Percentiles rank a stretch among this genome's conserved stretches.
Conservation (phyloP, 2,797 vertebrate species). For the Octomys mimax region DNA sequence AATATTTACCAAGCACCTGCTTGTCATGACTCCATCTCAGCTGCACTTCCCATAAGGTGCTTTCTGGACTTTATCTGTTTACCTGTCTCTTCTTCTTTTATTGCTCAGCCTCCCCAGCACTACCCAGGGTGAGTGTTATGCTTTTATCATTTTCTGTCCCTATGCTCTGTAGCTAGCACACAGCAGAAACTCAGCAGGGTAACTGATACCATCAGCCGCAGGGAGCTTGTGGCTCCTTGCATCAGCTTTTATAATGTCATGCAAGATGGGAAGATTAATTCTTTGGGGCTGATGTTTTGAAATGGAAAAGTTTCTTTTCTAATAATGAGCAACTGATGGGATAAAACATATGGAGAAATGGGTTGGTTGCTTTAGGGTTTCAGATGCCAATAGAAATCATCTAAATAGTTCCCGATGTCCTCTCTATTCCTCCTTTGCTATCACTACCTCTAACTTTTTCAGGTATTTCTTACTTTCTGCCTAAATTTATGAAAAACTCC, state of each 20-base stretch:
- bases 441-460: not conserved
- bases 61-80: not conserved
- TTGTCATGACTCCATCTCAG: not conserved
- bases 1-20: not conserved
- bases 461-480: not conserved
- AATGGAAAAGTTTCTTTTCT: not conserved
- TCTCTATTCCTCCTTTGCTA: not conserved
- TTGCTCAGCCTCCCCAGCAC: not conserved
- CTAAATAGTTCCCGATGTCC: not conserved
- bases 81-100: not conserved
- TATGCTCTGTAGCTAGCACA: not conserved
- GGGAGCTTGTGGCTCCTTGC: not conserved
- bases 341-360: not conserved
- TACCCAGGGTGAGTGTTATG: not conserved
- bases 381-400: not conserved
- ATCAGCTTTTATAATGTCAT: not conserved
- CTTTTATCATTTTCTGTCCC: not conserved
- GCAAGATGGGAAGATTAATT: not conserved
- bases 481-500: slow-evolving; percentile 2
- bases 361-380: not conserved
- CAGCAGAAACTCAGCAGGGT: not conserved
- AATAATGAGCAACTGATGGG: not conserved
- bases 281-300: not conserved
- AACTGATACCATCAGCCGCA: not conserved
- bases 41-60: not conserved